phyloP scores from a whole-genome alignment of 2,888 invertebrate genomes.

The Geotrupes spiniger region DNA sequence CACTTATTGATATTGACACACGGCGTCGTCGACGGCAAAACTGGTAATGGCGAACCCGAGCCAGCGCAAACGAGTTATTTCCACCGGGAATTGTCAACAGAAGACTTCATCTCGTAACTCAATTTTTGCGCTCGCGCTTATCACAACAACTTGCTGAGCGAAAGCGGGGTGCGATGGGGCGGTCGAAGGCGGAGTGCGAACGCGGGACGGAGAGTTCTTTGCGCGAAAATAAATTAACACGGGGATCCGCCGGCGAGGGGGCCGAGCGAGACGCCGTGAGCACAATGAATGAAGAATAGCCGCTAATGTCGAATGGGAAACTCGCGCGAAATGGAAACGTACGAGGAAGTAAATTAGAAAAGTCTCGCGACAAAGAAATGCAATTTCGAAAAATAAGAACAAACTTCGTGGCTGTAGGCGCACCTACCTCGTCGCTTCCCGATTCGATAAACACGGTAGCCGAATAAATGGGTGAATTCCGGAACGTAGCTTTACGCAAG shows the following conservation, averaged over 20 bases:
- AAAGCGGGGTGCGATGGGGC: conserved; percentile 8
- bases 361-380: not conserved
- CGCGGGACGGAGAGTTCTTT: too few relatives aligned
- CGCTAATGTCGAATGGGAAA: conserved; percentile 6
- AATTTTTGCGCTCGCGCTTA: conserved; percentile 43
- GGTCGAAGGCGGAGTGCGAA: too few relatives aligned
- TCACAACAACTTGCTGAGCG: conserved; percentile 36
- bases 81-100: conserved; percentile 50
- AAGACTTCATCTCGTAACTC: conserved; percentile 51
- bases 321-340: conserved; percentile 1
- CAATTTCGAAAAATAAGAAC: conserved; percentile 2
- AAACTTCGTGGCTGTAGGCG: not conserved
- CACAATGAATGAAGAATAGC: conserved; percentile 14
- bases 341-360: conserved; percentile 5
- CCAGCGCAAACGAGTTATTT: conserved; percentile 51
- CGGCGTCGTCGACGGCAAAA: conserved; percentile 9
- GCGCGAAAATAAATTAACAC: conserved; percentile 18
- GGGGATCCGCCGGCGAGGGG: too few relatives aligned
- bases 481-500: too few relatives aligned
- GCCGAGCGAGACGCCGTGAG: not conserved
- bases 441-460: too few relatives aligned
- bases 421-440: too few relatives aligned
- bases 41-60: conserved; percentile 21
- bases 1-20: conserved; percentile 18
- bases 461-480: too few relatives aligned